These are phyloP conservation scores for Heliocidaris erythrogramma DNA, from an alignment of 35 echinoderm and acorn worm species.

Conservation along the genomic window DNA sequence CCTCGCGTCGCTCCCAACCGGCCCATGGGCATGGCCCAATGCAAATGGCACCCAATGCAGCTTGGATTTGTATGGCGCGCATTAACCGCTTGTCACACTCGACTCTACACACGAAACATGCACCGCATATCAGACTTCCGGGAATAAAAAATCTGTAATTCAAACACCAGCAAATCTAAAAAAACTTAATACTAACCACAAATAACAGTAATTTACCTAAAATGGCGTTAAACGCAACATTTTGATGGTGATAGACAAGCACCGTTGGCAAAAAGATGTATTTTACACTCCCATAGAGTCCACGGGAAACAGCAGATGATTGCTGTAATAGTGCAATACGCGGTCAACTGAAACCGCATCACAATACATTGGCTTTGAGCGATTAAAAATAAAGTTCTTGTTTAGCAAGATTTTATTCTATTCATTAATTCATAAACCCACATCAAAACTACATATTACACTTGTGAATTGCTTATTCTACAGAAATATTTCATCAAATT, in stretches of 20 bases:
- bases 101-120: neutral
- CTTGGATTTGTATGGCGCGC: too few relatives aligned
- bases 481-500: neutral
- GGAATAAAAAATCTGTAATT: slow-evolving; percentile 7
- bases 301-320: slow-evolving; percentile 7
- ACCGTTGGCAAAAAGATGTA: neutral
- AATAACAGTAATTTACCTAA: slow-evolving; percentile 7
- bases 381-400: neutral
- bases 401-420: neutral
- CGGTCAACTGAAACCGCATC: neutral
- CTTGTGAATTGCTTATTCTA: neutral
- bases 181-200: slow-evolving; percentile 23
- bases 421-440: too few relatives aligned
- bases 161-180: neutral
- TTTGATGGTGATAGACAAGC: slow-evolving; percentile 37
- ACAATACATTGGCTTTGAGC: neutral
- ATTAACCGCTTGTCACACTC: neutral
- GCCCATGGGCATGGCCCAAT: too few relatives aligned
- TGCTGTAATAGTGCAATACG: neutral
- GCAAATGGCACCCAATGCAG: too few relatives aligned
- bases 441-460: neutral
- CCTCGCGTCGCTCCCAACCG: too few relatives aligned
- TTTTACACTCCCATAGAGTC: neutral
- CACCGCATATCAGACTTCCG: slow-evolving; percentile 52
- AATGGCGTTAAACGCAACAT: slow-evolving; percentile 33